Percentiles rank a stretch among this genome's conserved stretches.
Evolutionary conservation across 2,113 vertebrate genomes (phyloP).

Genomic region (Oreocharis arfaki): DNA sequence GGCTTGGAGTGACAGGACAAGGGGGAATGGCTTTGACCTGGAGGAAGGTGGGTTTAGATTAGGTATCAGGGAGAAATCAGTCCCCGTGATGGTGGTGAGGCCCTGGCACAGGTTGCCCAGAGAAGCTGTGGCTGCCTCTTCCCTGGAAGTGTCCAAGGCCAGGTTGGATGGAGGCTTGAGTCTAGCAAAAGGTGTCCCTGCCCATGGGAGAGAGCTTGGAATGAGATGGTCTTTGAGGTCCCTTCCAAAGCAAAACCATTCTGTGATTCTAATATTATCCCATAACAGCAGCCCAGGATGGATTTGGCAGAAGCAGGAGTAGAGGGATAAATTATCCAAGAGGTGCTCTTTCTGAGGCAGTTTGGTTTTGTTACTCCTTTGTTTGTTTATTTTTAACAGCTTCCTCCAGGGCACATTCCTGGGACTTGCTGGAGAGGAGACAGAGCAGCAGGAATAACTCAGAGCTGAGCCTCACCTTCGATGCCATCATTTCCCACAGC

Average conservation of each 20-base stretch:
- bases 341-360: not conserved
- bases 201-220: not conserved
- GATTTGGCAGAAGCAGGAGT: not conserved
- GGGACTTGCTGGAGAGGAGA: not conserved
- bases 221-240: not conserved
- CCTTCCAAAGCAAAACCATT: not conserved
- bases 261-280: not conserved
- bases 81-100: not conserved
- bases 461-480: not conserved
- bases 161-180: fast-evolving
- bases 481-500: not conserved
- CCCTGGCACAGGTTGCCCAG: not conserved
- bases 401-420: not conserved
- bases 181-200: not conserved
- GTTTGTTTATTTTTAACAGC: not conserved
- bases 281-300: not conserved
- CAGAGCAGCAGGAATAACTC: not conserved
- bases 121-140: not conserved
- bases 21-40: not conserved
- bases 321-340: not conserved
- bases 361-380: not conserved
- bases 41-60: not conserved
- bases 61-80: not conserved
- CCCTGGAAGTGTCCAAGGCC: not conserved
- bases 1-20: not conserved